A percentile compares a stretch with the other conserved stretches of the same genome.
Conservation (phyloP, 2,113 vertebrate genomes). For the Actinemys pallida region DNA sequence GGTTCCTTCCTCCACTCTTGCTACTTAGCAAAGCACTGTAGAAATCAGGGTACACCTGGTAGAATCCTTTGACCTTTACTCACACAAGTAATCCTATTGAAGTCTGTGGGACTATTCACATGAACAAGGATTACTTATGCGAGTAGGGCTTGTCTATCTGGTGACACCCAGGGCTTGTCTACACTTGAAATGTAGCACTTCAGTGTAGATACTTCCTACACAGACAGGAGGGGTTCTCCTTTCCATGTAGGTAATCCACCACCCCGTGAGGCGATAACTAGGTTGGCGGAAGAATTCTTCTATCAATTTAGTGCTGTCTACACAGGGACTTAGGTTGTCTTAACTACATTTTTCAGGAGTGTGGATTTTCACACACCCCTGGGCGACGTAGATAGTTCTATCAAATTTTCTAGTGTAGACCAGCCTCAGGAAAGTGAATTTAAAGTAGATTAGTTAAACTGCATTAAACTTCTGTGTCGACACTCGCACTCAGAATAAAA, state of each 20-base stretch:
- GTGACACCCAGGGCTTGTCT: neutral
- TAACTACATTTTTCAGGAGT: neutral
- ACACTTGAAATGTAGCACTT: neutral
- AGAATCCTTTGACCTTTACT: neutral
- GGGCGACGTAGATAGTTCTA: neutral
- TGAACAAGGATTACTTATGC: neutral
- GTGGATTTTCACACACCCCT: neutral
- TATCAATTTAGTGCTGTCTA: neutral
- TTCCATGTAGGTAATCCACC: neutral
- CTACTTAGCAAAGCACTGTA: neutral
- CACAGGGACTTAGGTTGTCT: neutral
- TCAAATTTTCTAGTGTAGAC: no score
- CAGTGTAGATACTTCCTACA: neutral
- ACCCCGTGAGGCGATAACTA: neutral
- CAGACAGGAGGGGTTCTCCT: neutral
- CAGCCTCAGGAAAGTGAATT: neutral
- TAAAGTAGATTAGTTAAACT: neutral
- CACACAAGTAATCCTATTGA: neutral
- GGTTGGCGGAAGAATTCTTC: neutral
- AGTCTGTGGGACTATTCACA: neutral
- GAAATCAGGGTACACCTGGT: neutral
- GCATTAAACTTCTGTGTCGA: neutral
- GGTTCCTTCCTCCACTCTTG: neutral
- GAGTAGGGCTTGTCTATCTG: neutral
- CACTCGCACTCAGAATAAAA: neutral